Base-by-base conservation (phyloP, 1,140 invertebrate species). In the Drosophila arizonae region DNA sequence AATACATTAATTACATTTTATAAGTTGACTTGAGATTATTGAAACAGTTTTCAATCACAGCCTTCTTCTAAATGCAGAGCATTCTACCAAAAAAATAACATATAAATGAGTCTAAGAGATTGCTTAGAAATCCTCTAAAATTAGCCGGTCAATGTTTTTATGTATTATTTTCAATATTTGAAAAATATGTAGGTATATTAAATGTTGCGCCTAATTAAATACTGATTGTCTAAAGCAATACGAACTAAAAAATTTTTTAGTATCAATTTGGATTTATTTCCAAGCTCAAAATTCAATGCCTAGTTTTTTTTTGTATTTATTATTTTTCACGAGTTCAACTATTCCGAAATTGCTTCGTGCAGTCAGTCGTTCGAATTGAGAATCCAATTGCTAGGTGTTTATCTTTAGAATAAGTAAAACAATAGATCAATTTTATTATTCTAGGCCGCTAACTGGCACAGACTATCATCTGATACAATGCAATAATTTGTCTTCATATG, bases 1-100 rank as follows among this genome's bases (percentile, higher is more conserved):
- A 82, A 82, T 71, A 65, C 30, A 74, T 71, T 74, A 45, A 56
- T 57, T 57, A 26, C 58, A 51, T 57, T 54, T 30, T 24, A 46
- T 33, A 48, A 11, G 28, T 36, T 33, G 26, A 33, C 15, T 26
- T 46, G 15, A 48, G 28, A 48, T 48, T 48, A 11, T 60, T 21
- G 6, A 24, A 30, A 26, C 6, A 28, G 13, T 13, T 15, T 55
- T 55, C 8, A 39, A 36, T 21, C 11, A 39, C 6, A 39, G 21
- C 3, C 21, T 24, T 24, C 21, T 2, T 24, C 21, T 24, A 24
- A 24, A 8, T 9, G 17, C 17, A 17, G 17, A 17, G 0, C 17
- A 17, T 17, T 17, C 17, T 17, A 17, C 0, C 17, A 17, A 17
- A 17, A 17, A 17, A 17, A 17, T 17, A 17, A 36, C 8, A 36